Conservation (phyloP, 1,140 invertebrate species). For the Drosophila varians region DNA sequence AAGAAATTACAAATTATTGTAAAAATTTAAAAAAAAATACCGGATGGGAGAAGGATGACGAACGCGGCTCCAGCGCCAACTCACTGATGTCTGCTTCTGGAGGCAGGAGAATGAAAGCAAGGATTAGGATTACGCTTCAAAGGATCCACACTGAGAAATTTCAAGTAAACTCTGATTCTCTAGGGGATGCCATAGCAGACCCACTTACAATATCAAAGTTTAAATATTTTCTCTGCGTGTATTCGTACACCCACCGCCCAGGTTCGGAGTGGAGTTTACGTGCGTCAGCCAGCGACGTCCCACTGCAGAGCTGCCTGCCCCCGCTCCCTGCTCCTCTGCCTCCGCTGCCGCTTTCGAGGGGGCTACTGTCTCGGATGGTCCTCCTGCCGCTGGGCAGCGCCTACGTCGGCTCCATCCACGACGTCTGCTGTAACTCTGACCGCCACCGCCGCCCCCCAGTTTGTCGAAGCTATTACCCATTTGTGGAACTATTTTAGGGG, state of each 20-base stretch:
- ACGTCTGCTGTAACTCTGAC: slow-evolving; percentile 12
- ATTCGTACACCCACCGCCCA: slow-evolving; percentile 59
- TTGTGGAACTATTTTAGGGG: neutral
- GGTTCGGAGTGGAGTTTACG: slow-evolving; percentile 76
- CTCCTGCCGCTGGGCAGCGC: slow-evolving; percentile 11
- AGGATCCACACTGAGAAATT: neutral
- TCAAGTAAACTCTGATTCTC: neutral
- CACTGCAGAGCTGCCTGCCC: neutral
- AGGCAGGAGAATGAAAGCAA: neutral
- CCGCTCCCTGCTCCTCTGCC: slow-evolving; percentile 5
- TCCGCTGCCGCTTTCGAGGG: neutral
- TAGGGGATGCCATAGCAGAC: no score
- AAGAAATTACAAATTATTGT: neutral
- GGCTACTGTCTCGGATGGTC: slow-evolving; percentile 12
- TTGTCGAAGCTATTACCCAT: slow-evolving; percentile 68
- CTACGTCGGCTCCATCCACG: slow-evolving; percentile 49
- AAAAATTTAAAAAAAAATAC: slow-evolving; percentile 51
- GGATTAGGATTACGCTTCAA: neutral
- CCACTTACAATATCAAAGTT: no score
- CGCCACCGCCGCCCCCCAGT: slow-evolving; percentile 20
- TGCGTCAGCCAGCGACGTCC: slow-evolving; percentile 54
- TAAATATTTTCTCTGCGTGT: slow-evolving; percentile 5
- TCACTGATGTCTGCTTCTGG: slow-evolving; percentile 58
- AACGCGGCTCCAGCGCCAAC: slow-evolving; percentile 70
- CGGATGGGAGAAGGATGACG: slow-evolving; percentile 78